A percentile compares a stretch with the other conserved stretches of the same genome.
These are phyloP conservation scores for Drosophila trapezifrons DNA, from an alignment of 1,140 invertebrate species.

Conservation along the genomic window DNA sequence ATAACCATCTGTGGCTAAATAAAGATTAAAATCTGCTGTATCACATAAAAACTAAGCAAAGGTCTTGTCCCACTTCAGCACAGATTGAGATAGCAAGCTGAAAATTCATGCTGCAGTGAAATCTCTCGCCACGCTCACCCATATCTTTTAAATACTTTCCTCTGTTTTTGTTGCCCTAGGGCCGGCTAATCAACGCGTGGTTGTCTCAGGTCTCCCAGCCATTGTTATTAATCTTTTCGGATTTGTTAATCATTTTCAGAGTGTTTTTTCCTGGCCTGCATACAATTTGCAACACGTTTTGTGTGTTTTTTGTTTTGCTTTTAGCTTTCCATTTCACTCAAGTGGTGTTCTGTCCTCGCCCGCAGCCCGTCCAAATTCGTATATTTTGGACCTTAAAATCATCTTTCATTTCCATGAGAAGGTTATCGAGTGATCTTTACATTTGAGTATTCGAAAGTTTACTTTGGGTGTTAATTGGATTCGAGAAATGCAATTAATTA, in stretches of 20 bases:
- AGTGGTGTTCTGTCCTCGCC: constrained; percentile 39
- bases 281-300: constrained; percentile 74
- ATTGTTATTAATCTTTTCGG: constrained; percentile 58
- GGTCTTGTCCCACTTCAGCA: constrained; percentile 13
- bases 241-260: constrained; percentile 39
- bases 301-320: constrained; percentile 39
- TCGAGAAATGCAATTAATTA: constrained; percentile 38
- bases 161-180: constrained; percentile 36
- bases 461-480: constrained; percentile 38
- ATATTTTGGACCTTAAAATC: constrained; percentile 15
- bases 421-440: constrained; percentile 34
- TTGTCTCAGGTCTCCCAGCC: constrained; percentile 28
- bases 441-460: constrained; percentile 44
- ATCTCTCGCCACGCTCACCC: constrained; percentile 34
- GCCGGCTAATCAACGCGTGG: constrained; percentile 64
- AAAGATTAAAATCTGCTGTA: constrained; percentile 31
- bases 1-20: constrained; percentile 55
- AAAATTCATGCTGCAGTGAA: constrained; percentile 45
- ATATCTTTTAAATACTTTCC: constrained; percentile 43
- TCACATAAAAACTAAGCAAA: constrained; percentile 10
- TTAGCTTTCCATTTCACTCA: constrained; percentile 70
- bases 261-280: constrained; percentile 45
- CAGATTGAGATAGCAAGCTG: constrained; percentile 21
- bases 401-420: constrained; percentile 46
- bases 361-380: constrained; percentile 15